Conservation (phyloP, 2,888 invertebrate genomes). For the Tigriopus californicus region DNA sequence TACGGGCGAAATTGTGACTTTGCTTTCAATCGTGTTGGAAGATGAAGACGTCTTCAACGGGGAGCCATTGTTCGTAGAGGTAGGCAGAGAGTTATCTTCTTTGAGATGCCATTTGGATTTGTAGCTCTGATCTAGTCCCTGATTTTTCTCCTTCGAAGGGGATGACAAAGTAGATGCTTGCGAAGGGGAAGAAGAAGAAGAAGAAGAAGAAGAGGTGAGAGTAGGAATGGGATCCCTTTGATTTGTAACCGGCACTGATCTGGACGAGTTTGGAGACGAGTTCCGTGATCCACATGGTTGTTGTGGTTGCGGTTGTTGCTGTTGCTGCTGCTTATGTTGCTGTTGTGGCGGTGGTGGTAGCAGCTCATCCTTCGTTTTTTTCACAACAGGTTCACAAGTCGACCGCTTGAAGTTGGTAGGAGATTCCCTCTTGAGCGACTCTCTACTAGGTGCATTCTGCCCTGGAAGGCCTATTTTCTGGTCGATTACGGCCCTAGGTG, state of each 20-base stretch:
- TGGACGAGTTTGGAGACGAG: background rate
- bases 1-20: constrained; percentile 9
- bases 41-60: background rate
- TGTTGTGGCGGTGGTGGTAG: background rate
- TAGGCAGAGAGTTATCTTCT: too few relatives aligned
- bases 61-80: too few relatives aligned
- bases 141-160: background rate
- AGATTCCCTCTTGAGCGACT: background rate
- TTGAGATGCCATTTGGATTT: too few relatives aligned
- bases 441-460: background rate
- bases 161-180: background rate
- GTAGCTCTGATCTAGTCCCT: background rate
- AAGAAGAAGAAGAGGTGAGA: background rate
- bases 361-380: background rate
- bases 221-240: background rate
- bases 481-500: background rate
- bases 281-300: background rate
- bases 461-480: background rate
- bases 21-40: background rate
- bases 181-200: background rate
- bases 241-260: background rate
- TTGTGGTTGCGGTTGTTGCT: background rate
- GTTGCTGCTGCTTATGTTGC: background rate
- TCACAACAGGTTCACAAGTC: background rate
- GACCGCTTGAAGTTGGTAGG: background rate